These are phyloP conservation scores for Catostomus latipinnis DNA, from an alignment of 2,797 vertebrate genomes.

Conservation along the genomic window DNA sequence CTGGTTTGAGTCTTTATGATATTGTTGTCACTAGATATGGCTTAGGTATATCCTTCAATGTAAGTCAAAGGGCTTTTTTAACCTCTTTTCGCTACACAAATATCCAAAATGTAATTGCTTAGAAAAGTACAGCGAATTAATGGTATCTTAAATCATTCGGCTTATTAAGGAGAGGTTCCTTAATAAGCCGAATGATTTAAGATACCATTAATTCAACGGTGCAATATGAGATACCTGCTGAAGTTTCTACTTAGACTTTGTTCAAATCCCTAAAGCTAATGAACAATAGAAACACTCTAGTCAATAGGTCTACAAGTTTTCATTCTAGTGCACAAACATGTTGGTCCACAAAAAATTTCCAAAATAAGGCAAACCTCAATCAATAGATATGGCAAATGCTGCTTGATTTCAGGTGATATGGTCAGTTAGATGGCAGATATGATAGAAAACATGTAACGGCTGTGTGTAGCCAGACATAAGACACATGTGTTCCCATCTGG, in stretches of 20 bases:
- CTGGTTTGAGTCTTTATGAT: too few relatives aligned
- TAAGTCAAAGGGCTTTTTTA: too few relatives aligned
- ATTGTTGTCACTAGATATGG: too few relatives aligned
- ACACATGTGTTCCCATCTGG: constrained; percentile 69
- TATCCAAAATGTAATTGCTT: too few relatives aligned
- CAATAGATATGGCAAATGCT: not conserved
- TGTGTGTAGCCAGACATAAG: constrained; percentile 56
- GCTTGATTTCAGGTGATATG: constrained; percentile 17
- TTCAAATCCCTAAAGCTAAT: not conserved
- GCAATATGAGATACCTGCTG: too few relatives aligned
- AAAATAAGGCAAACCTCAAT: constrained; percentile 31
- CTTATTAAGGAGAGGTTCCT: too few relatives aligned
- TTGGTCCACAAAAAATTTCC: not conserved
- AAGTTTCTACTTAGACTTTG: not conserved
- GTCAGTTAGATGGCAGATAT: constrained; percentile 30
- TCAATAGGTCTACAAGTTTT: not conserved
- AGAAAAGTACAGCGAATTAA: too few relatives aligned
- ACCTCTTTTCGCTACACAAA: too few relatives aligned
- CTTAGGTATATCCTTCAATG: too few relatives aligned
- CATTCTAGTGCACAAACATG: not conserved
- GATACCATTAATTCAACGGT: too few relatives aligned
- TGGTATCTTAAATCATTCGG: too few relatives aligned
- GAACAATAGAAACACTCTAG: not conserved
- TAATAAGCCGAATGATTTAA: too few relatives aligned
- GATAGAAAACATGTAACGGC: constrained; percentile 60